Evolutionary conservation across 2,113 vertebrate species (phyloP).

Genomic region (Ifrita kowaldi): DNA sequence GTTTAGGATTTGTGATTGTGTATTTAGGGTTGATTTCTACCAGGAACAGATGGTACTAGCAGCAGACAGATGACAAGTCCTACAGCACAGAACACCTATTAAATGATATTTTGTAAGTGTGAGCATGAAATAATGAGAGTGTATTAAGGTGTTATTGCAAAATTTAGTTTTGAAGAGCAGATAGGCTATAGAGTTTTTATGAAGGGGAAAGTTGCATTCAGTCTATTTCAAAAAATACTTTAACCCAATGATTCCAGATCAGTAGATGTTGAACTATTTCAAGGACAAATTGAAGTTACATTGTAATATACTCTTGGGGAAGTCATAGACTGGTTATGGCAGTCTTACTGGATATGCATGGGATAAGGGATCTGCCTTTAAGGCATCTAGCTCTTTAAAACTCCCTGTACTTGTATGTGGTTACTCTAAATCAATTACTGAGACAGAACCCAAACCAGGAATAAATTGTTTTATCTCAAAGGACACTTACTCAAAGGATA

Average conservation of each 20-base stretch:
- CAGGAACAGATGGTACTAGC: conserved; percentile 9
- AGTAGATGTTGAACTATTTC: not conserved
- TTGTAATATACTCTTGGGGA: not conserved
- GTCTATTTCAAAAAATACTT: not conserved
- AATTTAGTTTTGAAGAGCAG: not conserved
- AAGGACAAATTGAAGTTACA: not conserved
- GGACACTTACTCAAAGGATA: not conserved
- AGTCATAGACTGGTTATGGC: not conserved
- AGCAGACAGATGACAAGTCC: conserved; percentile 4
- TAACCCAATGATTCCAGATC: not conserved
- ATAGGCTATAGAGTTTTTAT: not conserved
- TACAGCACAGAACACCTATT: not conserved
- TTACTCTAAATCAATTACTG: not conserved
- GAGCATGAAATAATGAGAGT: not conserved
- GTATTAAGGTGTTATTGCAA: not conserved
- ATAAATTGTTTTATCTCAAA: not conserved
- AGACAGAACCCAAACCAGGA: not conserved
- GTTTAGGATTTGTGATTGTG: not conserved
- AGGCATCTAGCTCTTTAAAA: not conserved
- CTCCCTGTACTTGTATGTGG: not conserved
- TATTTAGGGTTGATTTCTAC: not conserved
- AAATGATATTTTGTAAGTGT: not conserved
- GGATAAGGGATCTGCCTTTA: not conserved
- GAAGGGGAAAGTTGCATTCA: not conserved
- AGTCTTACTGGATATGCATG: not conserved